These are phyloP conservation scores for Drosophila bipectinata DNA, from an alignment of 1,140 invertebrate species.

Conservation along the genomic window DNA sequence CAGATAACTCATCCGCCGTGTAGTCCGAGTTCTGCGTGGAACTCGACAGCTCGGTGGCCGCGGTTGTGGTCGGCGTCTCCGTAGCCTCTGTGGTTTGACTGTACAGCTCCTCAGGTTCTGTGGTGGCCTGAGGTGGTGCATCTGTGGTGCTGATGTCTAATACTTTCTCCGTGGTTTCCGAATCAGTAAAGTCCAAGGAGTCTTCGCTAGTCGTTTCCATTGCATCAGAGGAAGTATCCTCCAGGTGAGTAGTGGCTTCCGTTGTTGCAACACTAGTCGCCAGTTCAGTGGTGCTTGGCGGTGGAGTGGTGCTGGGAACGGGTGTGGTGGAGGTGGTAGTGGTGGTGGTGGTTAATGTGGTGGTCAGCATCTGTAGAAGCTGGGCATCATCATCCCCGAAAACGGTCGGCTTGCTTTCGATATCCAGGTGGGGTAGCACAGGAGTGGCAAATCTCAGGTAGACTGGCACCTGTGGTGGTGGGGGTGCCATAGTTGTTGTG, in stretches of 20 bases:
- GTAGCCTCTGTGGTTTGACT: constrained; percentile 24
- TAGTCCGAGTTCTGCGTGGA: constrained; percentile 41
- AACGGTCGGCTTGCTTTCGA: constrained; percentile 3
- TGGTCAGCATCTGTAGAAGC: constrained; percentile 16
- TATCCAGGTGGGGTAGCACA: constrained; percentile 27
- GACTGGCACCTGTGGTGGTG: not conserved
- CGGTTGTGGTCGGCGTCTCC: constrained; percentile 8
- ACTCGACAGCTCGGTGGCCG: not conserved
- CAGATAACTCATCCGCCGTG: constrained; percentile 38
- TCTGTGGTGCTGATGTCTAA: not conserved
- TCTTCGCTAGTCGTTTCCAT: constrained; percentile 2
- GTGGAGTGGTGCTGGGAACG: constrained; percentile 16
- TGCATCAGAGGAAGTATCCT: not conserved
- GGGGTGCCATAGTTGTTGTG: not conserved
- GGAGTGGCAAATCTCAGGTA: constrained; percentile 10
- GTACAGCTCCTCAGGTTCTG: constrained; percentile 3
- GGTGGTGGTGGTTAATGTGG: not conserved
- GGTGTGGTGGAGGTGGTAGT: constrained; percentile 9
- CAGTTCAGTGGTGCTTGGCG: not conserved
- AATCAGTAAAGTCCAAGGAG: not conserved
- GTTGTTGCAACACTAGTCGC: constrained; percentile 1
- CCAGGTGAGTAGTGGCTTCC: not conserved
- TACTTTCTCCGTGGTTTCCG: not conserved
- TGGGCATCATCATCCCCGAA: constrained; percentile 24
- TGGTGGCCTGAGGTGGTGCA: constrained; percentile 6